Evolutionary conservation across 2,113 vertebrate genomes (phyloP).

Genomic region (Syngnathus typhle): DNA sequence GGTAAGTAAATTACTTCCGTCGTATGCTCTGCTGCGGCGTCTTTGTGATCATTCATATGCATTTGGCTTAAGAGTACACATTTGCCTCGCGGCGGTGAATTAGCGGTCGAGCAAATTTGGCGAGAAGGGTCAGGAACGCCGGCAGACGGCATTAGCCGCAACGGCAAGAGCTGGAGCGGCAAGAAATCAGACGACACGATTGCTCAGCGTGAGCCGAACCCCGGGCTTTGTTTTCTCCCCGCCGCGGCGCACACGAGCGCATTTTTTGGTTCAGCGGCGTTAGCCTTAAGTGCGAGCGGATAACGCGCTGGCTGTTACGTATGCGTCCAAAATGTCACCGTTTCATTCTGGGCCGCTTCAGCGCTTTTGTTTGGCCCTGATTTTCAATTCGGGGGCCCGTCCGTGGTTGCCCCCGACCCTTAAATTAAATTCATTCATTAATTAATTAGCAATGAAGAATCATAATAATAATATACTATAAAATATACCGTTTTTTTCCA

Average conservation of each 20-base stretch:
- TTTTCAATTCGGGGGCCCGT: conserved; percentile 26
- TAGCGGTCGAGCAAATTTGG: conserved; percentile 12
- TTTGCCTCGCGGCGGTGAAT: conserved; percentile 29
- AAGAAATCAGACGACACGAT: conserved; percentile 35
- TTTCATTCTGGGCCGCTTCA: conserved; percentile 34
- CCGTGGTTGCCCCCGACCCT: conserved; percentile 1
- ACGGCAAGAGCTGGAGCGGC: conserved; percentile 36
- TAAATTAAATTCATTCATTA: not conserved
- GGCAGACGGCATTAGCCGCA: conserved; percentile 26
- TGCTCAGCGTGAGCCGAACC: conserved; percentile 28
- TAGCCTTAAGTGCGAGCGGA: conserved; percentile 41
- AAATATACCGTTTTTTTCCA: too few species aligned
- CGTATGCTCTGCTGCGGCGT: not conserved
- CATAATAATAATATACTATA: too few species aligned
- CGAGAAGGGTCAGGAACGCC: conserved; percentile 29
- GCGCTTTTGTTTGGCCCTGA: conserved; percentile 25
- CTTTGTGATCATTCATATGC: conserved; percentile 17
- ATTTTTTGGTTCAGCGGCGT: conserved; percentile 53
- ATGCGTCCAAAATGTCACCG: conserved; percentile 35
- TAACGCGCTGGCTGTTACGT: conserved; percentile 43
- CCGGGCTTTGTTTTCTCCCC: conserved; percentile 30
- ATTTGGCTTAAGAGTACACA: conserved; percentile 16
- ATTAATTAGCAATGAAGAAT: too few species aligned
- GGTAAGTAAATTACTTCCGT: not conserved
- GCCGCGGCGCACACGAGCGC: conserved; percentile 20